Base-by-base conservation (phyloP, 2,888 invertebrate species). In the Melitaea athalia region DNA sequence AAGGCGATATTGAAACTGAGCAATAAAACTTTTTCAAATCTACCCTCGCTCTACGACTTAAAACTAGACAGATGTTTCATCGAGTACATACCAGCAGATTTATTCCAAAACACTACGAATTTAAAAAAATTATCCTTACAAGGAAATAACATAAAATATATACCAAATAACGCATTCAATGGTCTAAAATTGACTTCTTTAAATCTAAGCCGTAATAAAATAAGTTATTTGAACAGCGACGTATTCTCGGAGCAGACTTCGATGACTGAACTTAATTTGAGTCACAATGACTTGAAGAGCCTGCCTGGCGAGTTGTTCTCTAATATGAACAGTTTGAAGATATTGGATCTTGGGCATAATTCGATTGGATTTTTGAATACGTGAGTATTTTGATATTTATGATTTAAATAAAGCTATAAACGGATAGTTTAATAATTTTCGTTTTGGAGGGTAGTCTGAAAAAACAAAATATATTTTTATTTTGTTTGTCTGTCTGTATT, bases 61-160 rank as follows among this genome's bases (percentile, higher is more conserved):
- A 68, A 77, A 5, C 72, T 83, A 2, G 72, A 76, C 10, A 15
- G 72, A 14, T 80, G 79, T 31, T 45, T 6, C 0, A 45, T 85
- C 4, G 24, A 11, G 0, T 0, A 15, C 0, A 59, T 83, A 0
- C 71, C 75, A 3, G 71, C 63, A 0, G 63, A 68, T n/a, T n/a
- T 76, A 0, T 79, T 85, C 64, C 5, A 10, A 0, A 78, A 79
- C 0, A 67, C 80, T 4, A 11, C 31, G 0, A 45, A 63, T 0
- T 67, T 85, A 15, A 17, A 33, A 0, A 49, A 4, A 0, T 69
- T 85, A 1, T 69, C 70, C 17, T 67, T 85, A 0, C 74, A 73
- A 65, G 33, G 59, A 0, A 84, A 85, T 59, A 24, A 67, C 0
- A 57, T 85, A 10, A 17, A 5, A 0, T 45, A 64, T 3, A 43